phyloP scores from a whole-genome alignment of 1,140 invertebrate genomes.

The Eriocheir sinensis region DNA sequence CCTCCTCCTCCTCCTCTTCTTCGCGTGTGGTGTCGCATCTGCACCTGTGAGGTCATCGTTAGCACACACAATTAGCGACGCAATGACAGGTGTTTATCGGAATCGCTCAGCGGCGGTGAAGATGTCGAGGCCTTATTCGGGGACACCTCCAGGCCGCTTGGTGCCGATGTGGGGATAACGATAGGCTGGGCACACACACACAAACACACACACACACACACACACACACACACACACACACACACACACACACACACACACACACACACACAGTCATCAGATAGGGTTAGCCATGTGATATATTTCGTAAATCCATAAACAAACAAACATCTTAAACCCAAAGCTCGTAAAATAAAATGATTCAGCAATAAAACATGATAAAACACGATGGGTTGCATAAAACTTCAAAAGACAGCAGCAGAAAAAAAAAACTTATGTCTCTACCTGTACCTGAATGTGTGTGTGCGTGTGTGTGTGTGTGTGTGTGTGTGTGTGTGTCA shows the following conservation, averaged over 20 bases:
- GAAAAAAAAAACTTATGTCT: no score
- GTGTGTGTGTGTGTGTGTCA: constrained; percentile 7
- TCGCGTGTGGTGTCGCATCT: no score
- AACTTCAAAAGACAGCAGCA: neutral
- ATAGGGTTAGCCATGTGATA: no score
- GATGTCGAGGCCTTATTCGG: no score
- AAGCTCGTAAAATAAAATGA: neutral
- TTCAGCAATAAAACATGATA: neutral
- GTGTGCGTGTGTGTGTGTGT: constrained; percentile 17
- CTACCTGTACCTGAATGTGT: neutral
- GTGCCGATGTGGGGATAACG: no score
- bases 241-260: neutral
- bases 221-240: neutral
- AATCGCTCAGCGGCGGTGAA: no score
- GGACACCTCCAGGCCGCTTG: no score
- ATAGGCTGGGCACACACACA: no score
- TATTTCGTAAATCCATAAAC: neutral
- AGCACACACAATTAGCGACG: no score
- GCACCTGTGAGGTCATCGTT: no score
- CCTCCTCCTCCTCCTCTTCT: no score
- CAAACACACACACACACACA: constrained; percentile 1
- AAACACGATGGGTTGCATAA: neutral
- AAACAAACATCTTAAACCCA: neutral
- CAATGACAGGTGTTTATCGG: no score
- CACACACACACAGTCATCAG: neutral